Evolutionary conservation across 2,797 vertebrate genomes (phyloP), one percentile per base, ranked within the genome.

Genomic region (Aphelocoma californica): DNA sequence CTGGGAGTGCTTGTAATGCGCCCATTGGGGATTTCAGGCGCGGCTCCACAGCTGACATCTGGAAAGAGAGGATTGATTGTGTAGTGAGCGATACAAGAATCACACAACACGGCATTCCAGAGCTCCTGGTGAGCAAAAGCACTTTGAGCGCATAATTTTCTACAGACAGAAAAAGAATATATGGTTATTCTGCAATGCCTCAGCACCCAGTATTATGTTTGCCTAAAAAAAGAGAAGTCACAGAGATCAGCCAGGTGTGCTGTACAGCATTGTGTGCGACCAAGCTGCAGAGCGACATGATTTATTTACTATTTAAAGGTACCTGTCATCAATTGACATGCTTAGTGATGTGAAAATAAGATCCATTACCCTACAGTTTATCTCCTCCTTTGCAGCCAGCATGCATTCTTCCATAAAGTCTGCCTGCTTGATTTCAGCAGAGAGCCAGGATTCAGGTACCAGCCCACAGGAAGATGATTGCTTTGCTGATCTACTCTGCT

Each of bases 1-100:
- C 28, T 42, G 14, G 10, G 40, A 7, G 12, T 0, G 11, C 26
- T 24, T 10, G 9, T 18, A 32, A 94, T 23, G 8, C 1, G 4
- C 16, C 31, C 97, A 8, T 91, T 57, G 18, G 34, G 54, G 77
- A 96, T 67, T 40, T 65, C 36, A 26, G 94, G 97, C 1, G 62
- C 57, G 0, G 36, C 19, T 34, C n/a, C 57, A 42, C 97, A 97
- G 14, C 3, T 61, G 17, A 32, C 6, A 42, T 95, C 97, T 97
- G 90, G 21, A 80, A 48, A 54, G 57, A 79, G 51, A 93, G 29
- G 21, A 7, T 29, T 1, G 6, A 7, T 32, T 1, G 6, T 7
- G 69, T 3, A 9, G 21, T 28, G 51, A 77, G 40, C 1, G 3
- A 21, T 7, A 26, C 2, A 9, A 23, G 34, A 47, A 19, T 11